Conservation (phyloP, 2,888 invertebrate species). For the Lasioglossum calceatum region DNA sequence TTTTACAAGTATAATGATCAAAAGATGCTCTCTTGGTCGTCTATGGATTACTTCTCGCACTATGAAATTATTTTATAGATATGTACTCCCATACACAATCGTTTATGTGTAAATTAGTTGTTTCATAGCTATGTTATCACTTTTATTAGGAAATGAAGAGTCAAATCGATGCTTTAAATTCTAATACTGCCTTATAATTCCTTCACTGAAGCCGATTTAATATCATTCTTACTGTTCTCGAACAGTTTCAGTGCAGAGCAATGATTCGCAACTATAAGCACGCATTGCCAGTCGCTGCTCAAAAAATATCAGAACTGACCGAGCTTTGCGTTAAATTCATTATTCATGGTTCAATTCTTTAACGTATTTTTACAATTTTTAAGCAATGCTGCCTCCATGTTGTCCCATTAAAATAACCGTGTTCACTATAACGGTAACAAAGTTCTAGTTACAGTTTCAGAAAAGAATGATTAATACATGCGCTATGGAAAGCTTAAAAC, state of each 20-base stretch:
- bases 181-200: slow-evolving; percentile 57
- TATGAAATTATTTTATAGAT: slow-evolving; percentile 14
- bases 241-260: slow-evolving; percentile 42
- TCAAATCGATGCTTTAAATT: slow-evolving; percentile 45
- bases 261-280: slow-evolving; percentile 24
- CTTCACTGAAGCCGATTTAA: slow-evolving; percentile 49
- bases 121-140: background rate
- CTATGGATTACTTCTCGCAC: background rate
- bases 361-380: background rate
- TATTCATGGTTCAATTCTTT: slow-evolving; percentile 13
- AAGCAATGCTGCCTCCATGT: background rate
- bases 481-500: background rate
- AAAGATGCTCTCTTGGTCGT: slow-evolving; percentile 3
- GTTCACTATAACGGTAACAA: background rate
- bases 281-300: slow-evolving; percentile 28
- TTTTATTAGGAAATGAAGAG: slow-evolving; percentile 39
- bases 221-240: slow-evolving; percentile 48
- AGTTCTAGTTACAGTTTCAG: background rate
- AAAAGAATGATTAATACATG: slow-evolving; percentile 15
- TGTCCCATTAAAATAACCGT: background rate
- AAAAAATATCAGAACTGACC: slow-evolving; percentile 49
- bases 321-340: slow-evolving; percentile 34
- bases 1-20: background rate
- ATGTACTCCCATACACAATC: background rate
- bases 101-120: slow-evolving; percentile 2